Base-by-base conservation (phyloP, 2,113 vertebrate genomes). In the Psammodynastes pulverulentus region DNA sequence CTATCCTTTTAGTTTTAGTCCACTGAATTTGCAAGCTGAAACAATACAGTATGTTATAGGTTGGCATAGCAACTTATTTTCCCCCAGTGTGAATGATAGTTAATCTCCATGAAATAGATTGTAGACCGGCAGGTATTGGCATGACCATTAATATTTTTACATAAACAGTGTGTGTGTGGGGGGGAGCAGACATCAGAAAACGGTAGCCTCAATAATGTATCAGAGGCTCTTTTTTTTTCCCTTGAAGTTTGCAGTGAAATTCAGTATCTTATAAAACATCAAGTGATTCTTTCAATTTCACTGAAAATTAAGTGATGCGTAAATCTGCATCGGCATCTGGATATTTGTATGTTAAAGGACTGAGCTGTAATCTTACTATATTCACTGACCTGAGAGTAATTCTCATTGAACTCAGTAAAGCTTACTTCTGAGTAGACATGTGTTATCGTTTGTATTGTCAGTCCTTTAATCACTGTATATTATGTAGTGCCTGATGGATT, bases 401-500 rank as follows among this genome's bases (percentile, higher is more conserved):
- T 21, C 45, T 46, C 23, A 48, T 26, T 49, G 26, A 89, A 88
- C 87, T 43, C 52, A 88, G 21, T 88, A 52, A 23, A 45, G 13
- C 9, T 89, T 48, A 67, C 56, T n/a, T 62, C 56, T 62, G 45
- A 89, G 45, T 67, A 48, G 88, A 62, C 45, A 29, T 46, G 15
- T 67, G 46, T 89, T 67, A 17, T n/a, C n/a, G 26, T 45, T 46
- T 91, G 86, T 94, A 93, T 93, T 53, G 95, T 19, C 93, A 95
- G 0, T 93, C 92, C 94, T 13, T 72, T 94, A 91, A 91, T 87
- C 94, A 94, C 93, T 93, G 19, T 94, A 92, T 93, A 95, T 94
- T 96, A 86, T 53, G 79, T 90, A 84, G 29, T 26, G 58, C 93
- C 95, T 92, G 94, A 94, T 93, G 94, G 95, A 93, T 94, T 96